Percentiles rank a stretch among this genome's conserved stretches.
These are phyloP conservation scores for Torymus aiolomorphi DNA, from an alignment of 2,888 invertebrate genomes.

Conservation along the genomic window DNA sequence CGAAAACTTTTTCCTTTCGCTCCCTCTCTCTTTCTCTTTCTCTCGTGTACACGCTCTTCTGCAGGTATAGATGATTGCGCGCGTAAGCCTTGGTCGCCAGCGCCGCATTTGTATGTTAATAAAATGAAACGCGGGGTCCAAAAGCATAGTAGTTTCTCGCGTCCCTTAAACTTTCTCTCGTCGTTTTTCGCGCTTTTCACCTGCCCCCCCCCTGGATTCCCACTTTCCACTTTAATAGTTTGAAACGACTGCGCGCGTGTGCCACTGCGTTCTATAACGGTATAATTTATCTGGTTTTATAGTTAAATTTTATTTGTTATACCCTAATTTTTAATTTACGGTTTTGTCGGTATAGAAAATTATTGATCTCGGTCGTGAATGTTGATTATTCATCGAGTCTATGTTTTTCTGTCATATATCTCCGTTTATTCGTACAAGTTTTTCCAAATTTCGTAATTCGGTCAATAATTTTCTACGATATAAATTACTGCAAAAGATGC, in stretches of 20 bases:
- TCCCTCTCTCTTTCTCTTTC: not conserved
- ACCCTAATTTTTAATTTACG: not conserved
- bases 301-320: not conserved
- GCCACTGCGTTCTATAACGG: not conserved
- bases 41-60: no score
- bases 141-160: slow-evolving; percentile 19
- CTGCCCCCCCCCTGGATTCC: not conserved
- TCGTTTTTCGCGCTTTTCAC: not conserved
- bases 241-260: not conserved
- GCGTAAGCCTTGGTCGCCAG: not conserved
- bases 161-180: not conserved
- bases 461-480: slow-evolving; percentile 24
- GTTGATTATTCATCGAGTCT: not conserved
- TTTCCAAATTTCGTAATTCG: no score
- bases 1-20: not conserved
- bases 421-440: no score
- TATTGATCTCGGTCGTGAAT: slow-evolving; percentile 5
- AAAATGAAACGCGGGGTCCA: slow-evolving; percentile 23
- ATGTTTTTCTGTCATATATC: not conserved
- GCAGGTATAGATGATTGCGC: slow-evolving; percentile 12
- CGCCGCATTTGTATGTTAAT: slow-evolving; percentile 31
- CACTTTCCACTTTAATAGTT: not conserved
- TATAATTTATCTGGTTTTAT: slow-evolving; percentile 5
- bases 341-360: slow-evolving; percentile 20
- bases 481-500: not conserved